phyloP scores from a whole-genome alignment of 2,113 vertebrate species.

The Solea senegalensis region DNA sequence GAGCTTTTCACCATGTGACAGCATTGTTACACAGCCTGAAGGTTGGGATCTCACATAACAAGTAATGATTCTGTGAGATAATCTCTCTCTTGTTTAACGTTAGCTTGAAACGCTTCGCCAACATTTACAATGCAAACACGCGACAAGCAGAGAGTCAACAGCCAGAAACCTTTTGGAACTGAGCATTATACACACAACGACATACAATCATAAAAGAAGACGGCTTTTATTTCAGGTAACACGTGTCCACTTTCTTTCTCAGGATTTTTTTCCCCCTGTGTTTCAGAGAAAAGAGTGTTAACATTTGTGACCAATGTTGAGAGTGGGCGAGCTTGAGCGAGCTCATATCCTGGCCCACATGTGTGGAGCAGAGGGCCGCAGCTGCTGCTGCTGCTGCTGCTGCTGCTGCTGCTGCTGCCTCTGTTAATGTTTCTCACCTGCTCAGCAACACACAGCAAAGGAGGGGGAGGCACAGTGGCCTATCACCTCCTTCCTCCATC shows the following conservation, averaged over 20 bases:
- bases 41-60: too few species aligned
- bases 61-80: too few species aligned
- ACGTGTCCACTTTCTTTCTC: background rate
- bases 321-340: constrained; percentile 36
- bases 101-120: background rate
- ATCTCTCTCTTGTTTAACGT: too few species aligned
- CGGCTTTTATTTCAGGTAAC: background rate
- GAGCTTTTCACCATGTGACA: background rate
- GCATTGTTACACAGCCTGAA: background rate
- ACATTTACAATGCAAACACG: background rate
- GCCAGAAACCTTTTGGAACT: background rate
- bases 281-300: constrained; percentile 39
- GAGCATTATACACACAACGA: background rate
- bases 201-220: background rate
- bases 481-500: constrained; percentile 36
- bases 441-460: constrained; percentile 44
- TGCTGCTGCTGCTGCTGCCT: constrained; percentile 52
- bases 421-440: constrained; percentile 73
- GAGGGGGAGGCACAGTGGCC: constrained; percentile 2
- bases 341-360: constrained; percentile 56
- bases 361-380: constrained; percentile 60
- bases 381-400: constrained; percentile 49
- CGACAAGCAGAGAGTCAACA: background rate
- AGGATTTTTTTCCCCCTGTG: background rate
- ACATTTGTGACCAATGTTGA: constrained; percentile 41